Evolutionary conservation across 2,113 vertebrate species (phyloP), one percentile per base, ranked within the genome.

Genomic region (Chloropsis cyanopogon): DNA sequence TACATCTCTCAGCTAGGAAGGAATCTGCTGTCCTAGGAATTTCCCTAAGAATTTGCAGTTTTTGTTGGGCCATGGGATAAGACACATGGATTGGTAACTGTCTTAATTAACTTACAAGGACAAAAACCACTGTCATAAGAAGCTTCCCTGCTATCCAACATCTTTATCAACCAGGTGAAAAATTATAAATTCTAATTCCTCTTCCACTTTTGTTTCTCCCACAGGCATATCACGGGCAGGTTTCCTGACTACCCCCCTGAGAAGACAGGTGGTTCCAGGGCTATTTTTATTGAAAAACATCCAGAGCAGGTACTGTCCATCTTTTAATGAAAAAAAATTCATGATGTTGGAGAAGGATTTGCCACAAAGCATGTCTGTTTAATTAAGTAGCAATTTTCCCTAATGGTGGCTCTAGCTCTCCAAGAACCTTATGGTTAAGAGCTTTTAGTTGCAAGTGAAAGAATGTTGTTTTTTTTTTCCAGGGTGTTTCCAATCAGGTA

Each of bases 171-270:
- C 9, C 5, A 19, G 21, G 2, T 24, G 3, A 23, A 29, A 33
- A 54, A 19, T 4, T 2, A 23, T 1, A 17, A 6, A 10, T 41
- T 87, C 69, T 86, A 8, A 92, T 75, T 70, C 18, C 41, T 82
- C 63, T 44, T 72, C 22, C 33, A 29, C 68, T 75, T 86, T 14
- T 88, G 76, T 92, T 92, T 88, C 91, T 57, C 68, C 76, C 68
- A 28, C 92, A 99, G 98, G 93, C 98, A 98, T 41, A 86, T 98
- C 44, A 97, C 97, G 0, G 98, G 98, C 75, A 97, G 71, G 37
- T 99, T 99, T 93, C 98, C 98, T 17, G 97, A 98, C 53, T 99
- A 98, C 28, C 98, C 98, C 21, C 60, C 95, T 2, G 85, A 76
- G 59, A 97, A 98, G 14, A 97, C 98, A 26, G 98, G 98, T 3